phyloP scores from a whole-genome alignment of 2,888 invertebrate species.

The Ochropleura plecta region DNA sequence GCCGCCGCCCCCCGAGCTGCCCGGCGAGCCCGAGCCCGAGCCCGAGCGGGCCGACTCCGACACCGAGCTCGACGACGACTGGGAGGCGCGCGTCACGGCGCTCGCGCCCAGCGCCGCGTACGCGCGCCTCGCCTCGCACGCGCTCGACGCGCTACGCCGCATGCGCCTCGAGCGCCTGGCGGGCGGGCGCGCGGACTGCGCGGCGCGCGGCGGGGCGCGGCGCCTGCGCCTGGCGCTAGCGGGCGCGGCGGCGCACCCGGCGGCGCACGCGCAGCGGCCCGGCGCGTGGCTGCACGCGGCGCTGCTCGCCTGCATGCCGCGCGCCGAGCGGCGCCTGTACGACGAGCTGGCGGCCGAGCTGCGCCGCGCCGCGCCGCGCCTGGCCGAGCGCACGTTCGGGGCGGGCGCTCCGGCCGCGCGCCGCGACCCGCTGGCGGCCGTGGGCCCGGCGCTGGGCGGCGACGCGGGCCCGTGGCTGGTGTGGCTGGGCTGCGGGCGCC shows the following conservation, averaged over 20 bases:
- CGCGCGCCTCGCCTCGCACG: constrained; percentile 72
- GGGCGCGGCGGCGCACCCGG: constrained; percentile 60
- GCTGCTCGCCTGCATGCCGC: constrained; percentile 70
- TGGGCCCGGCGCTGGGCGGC: constrained; percentile 40
- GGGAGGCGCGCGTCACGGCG: constrained; percentile 73
- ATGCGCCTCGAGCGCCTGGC: constrained; percentile 73
- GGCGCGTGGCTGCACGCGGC: constrained; percentile 76
- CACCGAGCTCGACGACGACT: constrained; percentile 64
- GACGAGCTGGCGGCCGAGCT: constrained; percentile 72
- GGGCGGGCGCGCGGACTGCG: constrained; percentile 56
- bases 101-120: constrained; percentile 74
- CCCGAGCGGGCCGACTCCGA: constrained; percentile 52
- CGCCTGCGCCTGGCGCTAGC: constrained; percentile 74
- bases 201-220: constrained; percentile 67
- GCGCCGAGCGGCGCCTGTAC: constrained; percentile 69
- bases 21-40: constrained; percentile 53
- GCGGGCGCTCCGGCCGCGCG: constrained; percentile 46
- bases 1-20: constrained; percentile 53
- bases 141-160: constrained; percentile 68
- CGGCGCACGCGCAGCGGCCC: constrained; percentile 68
- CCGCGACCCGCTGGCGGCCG: constrained; percentile 50
- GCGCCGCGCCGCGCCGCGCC: constrained; percentile 72
- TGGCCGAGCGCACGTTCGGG: constrained; percentile 71
- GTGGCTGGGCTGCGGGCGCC: constrained; percentile 71
- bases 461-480: constrained; percentile 67